phyloP scores from a whole-genome alignment of 2,888 invertebrate species.

The Dichetophora obliterata region DNA sequence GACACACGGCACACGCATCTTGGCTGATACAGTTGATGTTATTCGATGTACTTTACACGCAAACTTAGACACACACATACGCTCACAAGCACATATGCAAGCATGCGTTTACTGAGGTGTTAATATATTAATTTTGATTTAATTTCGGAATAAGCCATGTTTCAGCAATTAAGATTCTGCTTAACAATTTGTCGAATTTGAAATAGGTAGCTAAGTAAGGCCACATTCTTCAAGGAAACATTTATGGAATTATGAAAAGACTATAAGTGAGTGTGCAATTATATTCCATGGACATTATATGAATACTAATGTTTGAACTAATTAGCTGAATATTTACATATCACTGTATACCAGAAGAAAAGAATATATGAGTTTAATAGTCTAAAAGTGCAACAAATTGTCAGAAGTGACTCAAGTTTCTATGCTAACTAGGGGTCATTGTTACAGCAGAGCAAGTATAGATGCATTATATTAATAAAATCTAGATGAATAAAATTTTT shows the following conservation, averaged over 20 bases:
- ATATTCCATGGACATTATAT: too few relatives aligned
- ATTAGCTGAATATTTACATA: too few relatives aligned
- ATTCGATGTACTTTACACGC: background rate
- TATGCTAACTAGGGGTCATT: too few relatives aligned
- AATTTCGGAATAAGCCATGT: slow-evolving; percentile 40
- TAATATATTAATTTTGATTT: slow-evolving; percentile 45
- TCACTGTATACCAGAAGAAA: too few relatives aligned
- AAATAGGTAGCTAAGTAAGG: background rate
- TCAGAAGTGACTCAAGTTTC: too few relatives aligned
- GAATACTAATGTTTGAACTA: too few relatives aligned
- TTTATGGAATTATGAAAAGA: background rate
- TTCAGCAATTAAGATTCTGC: slow-evolving; percentile 35
- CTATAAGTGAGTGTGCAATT: too few relatives aligned
- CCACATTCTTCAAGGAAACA: background rate
- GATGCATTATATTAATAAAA: too few relatives aligned
- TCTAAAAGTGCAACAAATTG: too few relatives aligned
- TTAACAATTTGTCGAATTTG: background rate
- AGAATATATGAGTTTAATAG: too few relatives aligned
- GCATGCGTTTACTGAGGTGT: slow-evolving; percentile 35
- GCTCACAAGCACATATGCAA: background rate
- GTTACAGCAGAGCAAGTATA: too few relatives aligned
- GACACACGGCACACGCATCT: background rate
- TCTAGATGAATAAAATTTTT: too few relatives aligned
- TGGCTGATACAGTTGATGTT: background rate
- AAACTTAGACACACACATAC: background rate